Evolutionary conservation across 2,113 vertebrate genomes (phyloP), one percentile per base, ranked within the genome.

Genomic region (Romanogobio albipinnatus): DNA sequence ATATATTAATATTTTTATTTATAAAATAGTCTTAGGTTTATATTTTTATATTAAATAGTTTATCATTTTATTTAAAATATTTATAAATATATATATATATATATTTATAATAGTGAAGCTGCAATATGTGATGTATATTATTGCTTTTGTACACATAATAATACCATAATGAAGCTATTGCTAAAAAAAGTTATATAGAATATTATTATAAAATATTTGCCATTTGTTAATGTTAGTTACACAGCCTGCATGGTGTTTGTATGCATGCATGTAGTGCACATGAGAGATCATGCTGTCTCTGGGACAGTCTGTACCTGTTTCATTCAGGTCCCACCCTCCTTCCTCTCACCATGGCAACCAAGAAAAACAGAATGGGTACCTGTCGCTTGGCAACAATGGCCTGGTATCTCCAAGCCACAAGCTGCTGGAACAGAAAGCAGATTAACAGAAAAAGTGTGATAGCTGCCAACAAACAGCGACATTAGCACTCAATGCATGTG

Each of bases 301-400:
- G 61, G 76, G 66, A 91, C 91, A 89, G 86, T 85, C 89, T 93
- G 93, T 93, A 93, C 90, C 87, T 93, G 91, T 90, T 91, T 88
- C 26, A 87, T 90, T 89, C 88, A 93, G 91, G 88, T 89, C 89
- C 91, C 92, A 83, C 92, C 93, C 91, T 89, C 87, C 84, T 85
- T n/a, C 87, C 90, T 11, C 84, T 93, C 89, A 89, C 93, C 89
- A 88, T 66, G 87, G 92, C 89, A 93, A 94, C 92, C 15, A 85
- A 84, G 64, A 66, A 84, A 86, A 90, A 92, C 90, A 93, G 92
- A 93, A 92, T 93, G 92, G 90, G 91, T 93, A 93, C 92, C 90
- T 91, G 93, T 94, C 91, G 92, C 94, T 89, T 93, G 93, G 93
- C 93, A 94, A 94, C 94, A 88, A 88, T 94, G 88, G 89, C 82